Conservation (phyloP, 2,797 vertebrate genomes). For the Danio aesculapii region DNA sequence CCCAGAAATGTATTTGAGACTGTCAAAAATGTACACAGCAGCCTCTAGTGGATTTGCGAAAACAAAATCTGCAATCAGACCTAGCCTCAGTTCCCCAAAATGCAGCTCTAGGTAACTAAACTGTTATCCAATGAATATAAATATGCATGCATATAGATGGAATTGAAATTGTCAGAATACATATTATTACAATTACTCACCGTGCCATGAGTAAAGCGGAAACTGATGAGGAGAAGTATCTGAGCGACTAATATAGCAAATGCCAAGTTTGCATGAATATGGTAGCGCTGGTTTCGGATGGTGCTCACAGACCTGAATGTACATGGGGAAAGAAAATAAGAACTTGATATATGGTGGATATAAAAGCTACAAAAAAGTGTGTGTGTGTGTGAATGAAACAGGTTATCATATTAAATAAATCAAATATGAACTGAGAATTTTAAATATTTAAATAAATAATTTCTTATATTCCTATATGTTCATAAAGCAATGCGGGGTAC, state of each 20-base stretch:
- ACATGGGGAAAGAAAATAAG: slow-evolving; percentile 34
- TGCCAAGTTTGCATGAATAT: slow-evolving; percentile 96
- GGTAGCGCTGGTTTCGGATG: slow-evolving; percentile 95
- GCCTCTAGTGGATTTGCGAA: too few relatives aligned
- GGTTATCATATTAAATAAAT: not conserved
- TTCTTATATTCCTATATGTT: not conserved
- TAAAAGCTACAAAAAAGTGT: too few relatives aligned
- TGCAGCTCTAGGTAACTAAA: too few relatives aligned
- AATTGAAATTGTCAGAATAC: too few relatives aligned
- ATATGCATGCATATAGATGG: too few relatives aligned
- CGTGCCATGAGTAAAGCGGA: slow-evolving; percentile 85
- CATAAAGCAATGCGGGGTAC: slow-evolving; percentile 71
- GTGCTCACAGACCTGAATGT: slow-evolving; percentile 91
- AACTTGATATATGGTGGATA: not conserved
- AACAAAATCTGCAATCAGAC: too few relatives aligned
- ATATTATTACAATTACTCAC: slow-evolving; percentile 74
- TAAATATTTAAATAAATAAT: not conserved
- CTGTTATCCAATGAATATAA: too few relatives aligned
- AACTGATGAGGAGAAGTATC: slow-evolving; percentile 91
- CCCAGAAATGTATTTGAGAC: too few relatives aligned
- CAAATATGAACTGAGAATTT: not conserved
- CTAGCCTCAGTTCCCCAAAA: too few relatives aligned
- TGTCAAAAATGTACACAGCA: too few relatives aligned
- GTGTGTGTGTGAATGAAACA: not conserved
- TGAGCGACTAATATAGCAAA: slow-evolving; percentile 93